Conservation (phyloP, 2,797 vertebrate species). For the Spinus olivaceus region DNA sequence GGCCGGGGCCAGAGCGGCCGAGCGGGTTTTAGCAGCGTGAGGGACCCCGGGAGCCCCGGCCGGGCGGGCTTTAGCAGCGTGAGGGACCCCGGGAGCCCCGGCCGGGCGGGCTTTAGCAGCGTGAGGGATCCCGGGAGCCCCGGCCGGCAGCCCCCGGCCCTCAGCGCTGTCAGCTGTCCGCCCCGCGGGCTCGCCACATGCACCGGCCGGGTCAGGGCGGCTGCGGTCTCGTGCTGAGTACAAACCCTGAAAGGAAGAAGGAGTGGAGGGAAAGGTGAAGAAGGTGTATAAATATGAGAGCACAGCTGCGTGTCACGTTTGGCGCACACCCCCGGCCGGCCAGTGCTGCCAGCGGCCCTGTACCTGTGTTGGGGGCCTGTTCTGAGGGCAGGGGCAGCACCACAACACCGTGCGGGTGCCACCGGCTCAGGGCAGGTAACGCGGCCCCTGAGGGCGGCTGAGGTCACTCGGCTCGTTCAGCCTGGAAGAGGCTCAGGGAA, state of each 20-base stretch:
- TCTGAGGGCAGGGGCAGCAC: fast-evolving
- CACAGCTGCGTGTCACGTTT: neutral
- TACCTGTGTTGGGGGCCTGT: neutral
- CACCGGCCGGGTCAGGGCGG: neutral
- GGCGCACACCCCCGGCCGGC: neutral
- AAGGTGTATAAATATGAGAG: fast-evolving
- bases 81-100: neutral
- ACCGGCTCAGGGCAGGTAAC: fast-evolving
- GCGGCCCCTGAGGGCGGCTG: neutral
- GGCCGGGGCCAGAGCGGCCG: neutral
- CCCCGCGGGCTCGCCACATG: neutral
- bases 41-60: neutral
- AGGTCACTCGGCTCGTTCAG: neutral
- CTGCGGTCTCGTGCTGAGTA: neutral
- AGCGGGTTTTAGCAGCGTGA: neutral
- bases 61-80: neutral
- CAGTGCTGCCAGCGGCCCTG: neutral
- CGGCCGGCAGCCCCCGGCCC: neutral
- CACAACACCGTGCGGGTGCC: fast-evolving
- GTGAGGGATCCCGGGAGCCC: neutral
- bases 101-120: neutral
- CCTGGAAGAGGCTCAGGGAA: neutral
- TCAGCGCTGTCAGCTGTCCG: neutral
- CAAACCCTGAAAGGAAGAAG: no score
- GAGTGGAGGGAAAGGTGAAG: neutral